These are phyloP conservation scores for Odontomachus brunneus DNA, from an alignment of 1,140 invertebrate species.

Conservation along the genomic window DNA sequence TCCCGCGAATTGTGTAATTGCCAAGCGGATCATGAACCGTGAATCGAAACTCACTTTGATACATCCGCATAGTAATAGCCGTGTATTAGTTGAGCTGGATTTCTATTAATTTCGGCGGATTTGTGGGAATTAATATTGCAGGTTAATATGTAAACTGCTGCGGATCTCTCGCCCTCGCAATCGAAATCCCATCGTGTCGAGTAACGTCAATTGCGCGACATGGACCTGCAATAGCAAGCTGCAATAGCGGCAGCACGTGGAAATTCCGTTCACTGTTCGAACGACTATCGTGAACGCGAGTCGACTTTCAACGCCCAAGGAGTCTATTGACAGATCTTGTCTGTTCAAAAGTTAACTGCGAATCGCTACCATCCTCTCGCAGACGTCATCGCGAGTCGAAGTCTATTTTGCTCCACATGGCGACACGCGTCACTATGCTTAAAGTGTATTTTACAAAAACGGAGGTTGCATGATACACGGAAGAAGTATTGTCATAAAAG, in stretches of 20 bases:
- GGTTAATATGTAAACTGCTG: too few relatives aligned
- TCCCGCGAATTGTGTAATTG: background rate
- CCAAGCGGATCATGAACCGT: background rate
- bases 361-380: conserved; percentile 35
- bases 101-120: too few relatives aligned
- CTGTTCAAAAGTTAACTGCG: conserved; percentile 25
- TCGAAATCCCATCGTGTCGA: background rate
- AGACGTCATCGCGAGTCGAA: conserved; percentile 3
- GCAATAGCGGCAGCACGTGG: background rate
- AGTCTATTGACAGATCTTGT: conserved; percentile 35
- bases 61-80: too few relatives aligned
- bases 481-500: too few relatives aligned
- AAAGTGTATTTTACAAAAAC: background rate
- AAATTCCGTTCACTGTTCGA: conserved; percentile 36
- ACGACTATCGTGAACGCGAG: conserved; percentile 7
- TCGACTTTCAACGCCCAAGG: background rate
- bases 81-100: too few relatives aligned
- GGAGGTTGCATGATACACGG: too few relatives aligned
- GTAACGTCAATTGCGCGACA: conserved; percentile 10
- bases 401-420: background rate
- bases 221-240: too few relatives aligned
- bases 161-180: background rate
- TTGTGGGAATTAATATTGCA: too few relatives aligned
- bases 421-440: background rate
- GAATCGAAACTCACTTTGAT: background rate